Conservation (phyloP, 2,797 vertebrate genomes). For the Micrastur ruficollis region DNA sequence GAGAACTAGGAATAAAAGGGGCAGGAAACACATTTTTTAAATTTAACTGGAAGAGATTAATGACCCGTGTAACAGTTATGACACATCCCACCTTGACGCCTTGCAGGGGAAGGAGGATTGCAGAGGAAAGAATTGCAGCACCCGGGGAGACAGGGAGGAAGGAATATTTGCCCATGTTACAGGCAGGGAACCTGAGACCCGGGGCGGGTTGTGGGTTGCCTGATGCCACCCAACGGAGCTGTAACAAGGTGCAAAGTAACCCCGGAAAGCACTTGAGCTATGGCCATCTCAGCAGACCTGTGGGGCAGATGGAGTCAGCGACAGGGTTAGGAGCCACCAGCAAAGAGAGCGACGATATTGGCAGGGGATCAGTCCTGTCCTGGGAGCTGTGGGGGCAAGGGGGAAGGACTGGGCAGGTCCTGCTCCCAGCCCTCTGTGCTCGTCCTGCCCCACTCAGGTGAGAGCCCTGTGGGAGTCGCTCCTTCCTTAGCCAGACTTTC, state of each 20-base stretch:
- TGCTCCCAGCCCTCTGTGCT: too few relatives aligned
- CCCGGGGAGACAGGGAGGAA: neutral
- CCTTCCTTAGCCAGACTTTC: neutral
- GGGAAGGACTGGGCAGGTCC: neutral
- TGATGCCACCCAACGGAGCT: neutral
- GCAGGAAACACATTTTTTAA: neutral
- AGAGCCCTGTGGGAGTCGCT: neutral
- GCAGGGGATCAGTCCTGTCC: neutral
- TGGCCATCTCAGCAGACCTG: neutral
- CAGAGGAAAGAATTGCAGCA: neutral
- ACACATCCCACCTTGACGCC: neutral
- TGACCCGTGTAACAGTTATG: rapidly evolving
- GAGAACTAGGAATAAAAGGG: neutral
- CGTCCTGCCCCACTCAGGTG: rapidly evolving
- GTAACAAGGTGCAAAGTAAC: neutral
- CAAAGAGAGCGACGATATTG: neutral
- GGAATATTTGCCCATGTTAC: neutral
- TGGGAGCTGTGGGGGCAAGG: neutral
- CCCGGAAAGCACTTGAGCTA: neutral
- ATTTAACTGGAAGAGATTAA: neutral
- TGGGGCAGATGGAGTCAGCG: rapidly evolving
- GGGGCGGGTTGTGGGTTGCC: neutral
- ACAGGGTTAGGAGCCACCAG: neutral
- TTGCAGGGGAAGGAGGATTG: neutral
- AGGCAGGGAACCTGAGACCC: neutral